Conservation (phyloP, 2,888 invertebrate species). For the Eupsilia transversa region DNA sequence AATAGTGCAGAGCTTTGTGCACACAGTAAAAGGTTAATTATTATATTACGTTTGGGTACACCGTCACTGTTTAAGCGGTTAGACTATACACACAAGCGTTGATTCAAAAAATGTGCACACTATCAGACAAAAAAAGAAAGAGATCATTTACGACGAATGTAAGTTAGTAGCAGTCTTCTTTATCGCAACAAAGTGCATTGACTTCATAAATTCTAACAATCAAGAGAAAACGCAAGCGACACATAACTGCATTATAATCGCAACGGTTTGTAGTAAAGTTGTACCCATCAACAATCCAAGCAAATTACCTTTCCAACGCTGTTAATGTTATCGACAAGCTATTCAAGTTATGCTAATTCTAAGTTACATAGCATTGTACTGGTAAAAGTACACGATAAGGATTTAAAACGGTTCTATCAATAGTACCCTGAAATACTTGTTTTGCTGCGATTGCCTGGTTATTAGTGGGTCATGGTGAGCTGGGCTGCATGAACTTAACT, state of each 20-base stretch:
- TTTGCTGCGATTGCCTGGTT: slow-evolving; percentile 63
- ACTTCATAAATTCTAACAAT: slow-evolving; percentile 49
- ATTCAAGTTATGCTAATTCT: slow-evolving; percentile 68
- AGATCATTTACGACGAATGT: not conserved
- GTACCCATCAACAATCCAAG: slow-evolving; percentile 37
- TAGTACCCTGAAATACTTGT: slow-evolving; percentile 65
- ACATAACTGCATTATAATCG: slow-evolving; percentile 38
- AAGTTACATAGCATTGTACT: slow-evolving; percentile 56
- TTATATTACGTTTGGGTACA: not conserved
- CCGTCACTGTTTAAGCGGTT: not conserved
- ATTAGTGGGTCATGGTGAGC: slow-evolving; percentile 74
- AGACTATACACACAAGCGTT: not conserved
- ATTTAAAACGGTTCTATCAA: slow-evolving; percentile 59
- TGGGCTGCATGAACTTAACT: slow-evolving; percentile 61
- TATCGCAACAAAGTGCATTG: slow-evolving; percentile 40
- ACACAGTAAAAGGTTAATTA: not conserved
- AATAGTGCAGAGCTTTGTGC: not conserved
- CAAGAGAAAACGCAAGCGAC: slow-evolving; percentile 48
- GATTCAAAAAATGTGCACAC: not conserved
- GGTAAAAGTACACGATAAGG: slow-evolving; percentile 63
- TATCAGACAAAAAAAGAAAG: slow-evolving; percentile 9
- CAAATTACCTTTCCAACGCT: slow-evolving; percentile 54
- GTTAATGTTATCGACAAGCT: slow-evolving; percentile 55
- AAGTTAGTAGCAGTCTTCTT: slow-evolving; percentile 10
- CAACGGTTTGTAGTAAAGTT: slow-evolving; percentile 24